A percentile compares a stretch with the other conserved stretches of the same genome.
Evolutionary conservation across 1,140 invertebrate species (phyloP).

Genomic region (Bursaphelenchus mucronatus): DNA sequence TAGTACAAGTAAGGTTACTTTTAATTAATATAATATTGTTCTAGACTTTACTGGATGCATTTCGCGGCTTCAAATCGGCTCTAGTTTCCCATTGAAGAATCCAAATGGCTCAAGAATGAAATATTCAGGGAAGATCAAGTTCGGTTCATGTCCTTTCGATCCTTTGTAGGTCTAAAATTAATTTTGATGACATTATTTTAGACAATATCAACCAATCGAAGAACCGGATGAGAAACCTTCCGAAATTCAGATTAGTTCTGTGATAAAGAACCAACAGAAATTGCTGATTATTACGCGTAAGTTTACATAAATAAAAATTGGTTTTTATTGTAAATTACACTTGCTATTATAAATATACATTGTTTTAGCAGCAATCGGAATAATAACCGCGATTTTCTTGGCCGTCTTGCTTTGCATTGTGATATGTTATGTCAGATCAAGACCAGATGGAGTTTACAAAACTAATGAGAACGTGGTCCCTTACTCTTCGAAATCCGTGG

Average conservation of each 20-base stretch:
- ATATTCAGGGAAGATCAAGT: slow-evolving; percentile 36
- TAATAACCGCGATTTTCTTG: slow-evolving; percentile 35
- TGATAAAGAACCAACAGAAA: slow-evolving; percentile 42
- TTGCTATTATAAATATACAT: not conserved
- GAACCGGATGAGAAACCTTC: slow-evolving; percentile 21
- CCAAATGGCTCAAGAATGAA: slow-evolving; percentile 33
- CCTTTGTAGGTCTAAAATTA: slow-evolving; percentile 27
- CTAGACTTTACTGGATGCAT: slow-evolving; percentile 40
- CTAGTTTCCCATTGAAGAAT: slow-evolving; percentile 44
- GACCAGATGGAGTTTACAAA: slow-evolving; percentile 49
- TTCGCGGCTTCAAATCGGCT: slow-evolving; percentile 44
- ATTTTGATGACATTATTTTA: slow-evolving; percentile 16
- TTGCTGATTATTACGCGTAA: slow-evolving; percentile 45
- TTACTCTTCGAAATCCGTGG: slow-evolving; percentile 32
- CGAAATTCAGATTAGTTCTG: slow-evolving; percentile 44
- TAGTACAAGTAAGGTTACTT: slow-evolving; percentile 29
- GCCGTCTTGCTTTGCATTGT: slow-evolving; percentile 36
- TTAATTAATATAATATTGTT: not conserved
- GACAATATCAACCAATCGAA: slow-evolving; percentile 27
- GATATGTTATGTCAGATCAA: slow-evolving; percentile 36
- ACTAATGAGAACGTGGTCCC: slow-evolving; percentile 35
- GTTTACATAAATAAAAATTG: not conserved
- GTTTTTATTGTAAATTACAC: too few species aligned
- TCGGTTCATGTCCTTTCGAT: slow-evolving; percentile 49
- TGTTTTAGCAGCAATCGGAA: slow-evolving; percentile 42